Evolutionary conservation across 2,888 invertebrate species (phyloP), one percentile per base, ranked within the genome.

Genomic region (Resseliella maxima): DNA sequence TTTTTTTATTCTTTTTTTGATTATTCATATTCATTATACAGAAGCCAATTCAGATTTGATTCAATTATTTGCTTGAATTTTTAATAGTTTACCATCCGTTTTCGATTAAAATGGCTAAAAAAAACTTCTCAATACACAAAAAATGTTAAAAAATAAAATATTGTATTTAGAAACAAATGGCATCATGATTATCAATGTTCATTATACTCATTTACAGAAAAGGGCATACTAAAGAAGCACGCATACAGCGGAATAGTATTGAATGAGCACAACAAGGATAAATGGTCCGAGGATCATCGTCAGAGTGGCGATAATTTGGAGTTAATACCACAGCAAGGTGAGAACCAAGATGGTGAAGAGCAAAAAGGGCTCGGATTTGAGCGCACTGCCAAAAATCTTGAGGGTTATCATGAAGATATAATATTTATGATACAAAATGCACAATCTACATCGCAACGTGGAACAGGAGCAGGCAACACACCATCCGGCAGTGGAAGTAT

Each of bases 371-470:
- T 95, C 0, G 96, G 96, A 89, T 95, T 96, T 90, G 96, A 97
- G 90, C 93, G 96, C 89, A 97, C 96, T 85, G 93, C 97, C n/a
- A 96, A 96, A 92, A 96, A 95, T 87, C 93, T 97, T 81, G 97
- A 97, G 90, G 97, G 97, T 72, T 98, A 98, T 92, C 97, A 97
- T 91, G 97, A 97, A 89, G 96, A 97, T 90, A 96, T 98, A 89
- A 93, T 98, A 88, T 96, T 96, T 90, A 97, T 97, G n/a, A 91
- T 98, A 89, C 94, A 96, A 88, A 95, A 94, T 88, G 97, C 97
- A 18, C 96, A 96, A 36, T 92, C 92, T 72, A 59, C 86, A 21
- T 93, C 92, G 0, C 95, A 95, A 89, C 93, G 95, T 24, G 92
- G 94, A 90, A 90, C 94, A 89, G 93, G 93, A 85, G 92, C 92